A percentile compares a stretch with the other conserved stretches of the same genome.
phyloP scores from a whole-genome alignment of 2,797 vertebrate genomes.

The Melopsittacus undulatus region DNA sequence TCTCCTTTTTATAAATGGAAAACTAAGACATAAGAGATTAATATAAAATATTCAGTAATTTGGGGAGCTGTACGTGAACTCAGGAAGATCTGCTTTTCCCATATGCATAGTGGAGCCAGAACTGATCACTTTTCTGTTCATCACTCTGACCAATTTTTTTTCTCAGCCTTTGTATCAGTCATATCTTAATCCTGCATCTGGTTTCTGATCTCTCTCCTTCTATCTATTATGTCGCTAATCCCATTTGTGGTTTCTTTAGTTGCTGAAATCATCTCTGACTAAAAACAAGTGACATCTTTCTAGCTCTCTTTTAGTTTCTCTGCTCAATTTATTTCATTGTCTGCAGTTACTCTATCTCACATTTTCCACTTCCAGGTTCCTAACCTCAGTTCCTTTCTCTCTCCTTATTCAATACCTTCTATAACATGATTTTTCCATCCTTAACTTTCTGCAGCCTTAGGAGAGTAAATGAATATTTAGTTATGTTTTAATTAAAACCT shows the following conservation, averaged over 20 bases:
- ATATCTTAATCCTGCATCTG: background rate
- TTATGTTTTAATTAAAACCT: background rate
- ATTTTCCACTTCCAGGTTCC: background rate
- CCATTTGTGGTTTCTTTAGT: background rate
- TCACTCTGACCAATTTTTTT: background rate
- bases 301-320: background rate
- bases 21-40: background rate
- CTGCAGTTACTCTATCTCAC: background rate
- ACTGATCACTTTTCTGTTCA: background rate
- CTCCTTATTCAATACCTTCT: background rate
- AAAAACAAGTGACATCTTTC: background rate
- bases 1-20: background rate
- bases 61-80: accelerated
- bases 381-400: background rate
- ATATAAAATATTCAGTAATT: background rate
- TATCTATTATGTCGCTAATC: background rate
- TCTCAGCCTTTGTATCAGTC: background rate
- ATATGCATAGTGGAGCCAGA: background rate
- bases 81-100: background rate
- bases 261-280: background rate
- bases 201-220: background rate
- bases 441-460: background rate
- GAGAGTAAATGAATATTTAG: background rate
- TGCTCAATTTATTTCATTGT: background rate
- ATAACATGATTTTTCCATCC: background rate